Evolutionary conservation across 2,797 vertebrate genomes (phyloP).

Genomic region (Hemitrygon akajei): DNA sequence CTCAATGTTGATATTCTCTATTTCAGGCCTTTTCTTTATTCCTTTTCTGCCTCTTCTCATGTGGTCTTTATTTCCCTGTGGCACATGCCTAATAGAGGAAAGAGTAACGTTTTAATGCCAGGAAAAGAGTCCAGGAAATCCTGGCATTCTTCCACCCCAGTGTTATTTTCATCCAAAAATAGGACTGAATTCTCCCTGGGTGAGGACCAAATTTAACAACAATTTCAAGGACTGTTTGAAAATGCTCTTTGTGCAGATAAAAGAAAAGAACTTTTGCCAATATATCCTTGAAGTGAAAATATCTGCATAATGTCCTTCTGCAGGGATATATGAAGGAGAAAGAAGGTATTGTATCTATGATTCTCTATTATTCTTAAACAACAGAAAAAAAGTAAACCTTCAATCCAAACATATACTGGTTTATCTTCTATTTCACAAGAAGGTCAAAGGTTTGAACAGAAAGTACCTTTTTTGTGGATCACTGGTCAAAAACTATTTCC

Average conservation of each 20-base stretch:
- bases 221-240: conserved; percentile 40
- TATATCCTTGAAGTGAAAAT: background rate
- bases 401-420: background rate
- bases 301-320: background rate
- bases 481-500: background rate
- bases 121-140: conserved; percentile 45
- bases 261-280: background rate
- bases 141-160: conserved; percentile 47
- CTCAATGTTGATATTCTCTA: background rate
- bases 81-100: conserved; percentile 47
- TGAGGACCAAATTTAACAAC: conserved; percentile 38
- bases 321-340: background rate
- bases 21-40: background rate
- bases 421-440: background rate
- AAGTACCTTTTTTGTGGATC: background rate
- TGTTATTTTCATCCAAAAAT: conserved; percentile 59
- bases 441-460: background rate
- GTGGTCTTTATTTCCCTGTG: conserved; percentile 28
- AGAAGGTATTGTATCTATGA: background rate
- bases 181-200: conserved; percentile 61
- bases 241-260: conserved; percentile 40
- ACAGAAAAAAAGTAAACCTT: background rate
- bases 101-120: conserved; percentile 52
- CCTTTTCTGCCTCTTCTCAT: background rate
- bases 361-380: background rate